A percentile compares a stretch with the other conserved stretches of the same genome.
Evolutionary conservation across 1,140 invertebrate species (phyloP).

Genomic region (Fopius arisanus): DNA sequence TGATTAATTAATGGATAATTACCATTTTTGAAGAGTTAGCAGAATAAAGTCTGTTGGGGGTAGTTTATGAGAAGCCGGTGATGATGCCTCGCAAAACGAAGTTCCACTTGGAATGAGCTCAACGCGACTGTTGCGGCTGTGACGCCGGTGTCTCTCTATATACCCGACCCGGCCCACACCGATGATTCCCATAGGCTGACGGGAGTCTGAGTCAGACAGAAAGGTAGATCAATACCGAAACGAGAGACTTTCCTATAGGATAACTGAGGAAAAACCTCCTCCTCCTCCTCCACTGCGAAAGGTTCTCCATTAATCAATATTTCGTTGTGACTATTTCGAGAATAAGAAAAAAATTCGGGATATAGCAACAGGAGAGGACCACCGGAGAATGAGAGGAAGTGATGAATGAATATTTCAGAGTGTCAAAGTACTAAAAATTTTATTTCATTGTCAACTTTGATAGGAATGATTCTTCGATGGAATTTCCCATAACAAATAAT

Average conservation of each 20-base stretch:
- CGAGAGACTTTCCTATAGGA: neutral
- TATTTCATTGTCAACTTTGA: neutral
- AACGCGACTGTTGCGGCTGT: constrained; percentile 1
- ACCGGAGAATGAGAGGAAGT: neutral
- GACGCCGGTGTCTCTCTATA: neutral
- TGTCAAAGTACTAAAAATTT: neutral
- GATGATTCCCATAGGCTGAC: neutral
- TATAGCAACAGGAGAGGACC: neutral
- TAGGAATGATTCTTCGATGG: neutral
- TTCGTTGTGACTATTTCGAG: neutral
- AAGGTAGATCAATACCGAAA: neutral
- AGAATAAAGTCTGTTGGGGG: neutral
- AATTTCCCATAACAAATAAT: neutral
- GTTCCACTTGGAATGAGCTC: neutral
- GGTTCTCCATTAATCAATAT: neutral
- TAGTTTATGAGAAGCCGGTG: neutral
- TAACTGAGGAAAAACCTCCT: neutral
- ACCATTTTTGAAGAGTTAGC: constrained; percentile 16
- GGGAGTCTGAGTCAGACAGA: neutral
- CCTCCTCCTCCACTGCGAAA: neutral
- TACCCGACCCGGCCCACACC: neutral
- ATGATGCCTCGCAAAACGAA: constrained; percentile 3
- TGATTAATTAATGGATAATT: neutral
- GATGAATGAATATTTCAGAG: neutral
- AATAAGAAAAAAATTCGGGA: neutral